Evolutionary conservation across 1,140 invertebrate species (phyloP), one percentile per base, ranked within the genome.

Genomic region (Drosophila cardini): DNA sequence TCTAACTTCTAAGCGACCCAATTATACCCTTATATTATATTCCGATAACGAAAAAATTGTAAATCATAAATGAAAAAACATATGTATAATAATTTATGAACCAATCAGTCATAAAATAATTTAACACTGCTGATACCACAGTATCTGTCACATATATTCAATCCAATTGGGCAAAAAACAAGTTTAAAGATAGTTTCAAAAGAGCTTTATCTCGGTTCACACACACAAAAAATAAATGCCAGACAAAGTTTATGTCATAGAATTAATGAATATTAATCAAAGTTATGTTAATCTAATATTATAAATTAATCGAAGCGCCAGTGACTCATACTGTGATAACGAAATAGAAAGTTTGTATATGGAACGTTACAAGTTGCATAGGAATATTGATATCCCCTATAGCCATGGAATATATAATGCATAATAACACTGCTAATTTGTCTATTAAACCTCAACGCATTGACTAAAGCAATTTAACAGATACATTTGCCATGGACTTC

Each of bases 401-500:
- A 76, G 13, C 26, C 21, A 50, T 67, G 70, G 16, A 7, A 73
- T 26, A 77, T 71, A 80, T 55, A 50, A 15, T 13, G 36, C 36
- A 48, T 30, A 46, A 69, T 87, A 76, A 62, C 57, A 55, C 56
- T 69, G 79, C 67, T 86, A 86, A 86, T 86, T 86, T 83, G 61
- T 87, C 82, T 87, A 86, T 76, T 63, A 73, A 56, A 87, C 56
- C 78, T 71, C 74, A 64, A 58, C 65, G 48, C 67, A 65, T 72
- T 69, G 65, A 86, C 83, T 87, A 85, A 87, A 78, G 78, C 67
- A 72, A 86, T 85, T 85, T 85, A 82, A 46, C 69, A 76, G 21
- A 32, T 60, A 70, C 45, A 72, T 81, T 81, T 77, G 60, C 50
- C 55, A 46, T 34, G 82, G 42, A 36, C 79, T 86, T 86, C 82